Evolutionary conservation across 2,113 vertebrate genomes (phyloP).

Genomic region (Pyrgilauda ruficollis): DNA sequence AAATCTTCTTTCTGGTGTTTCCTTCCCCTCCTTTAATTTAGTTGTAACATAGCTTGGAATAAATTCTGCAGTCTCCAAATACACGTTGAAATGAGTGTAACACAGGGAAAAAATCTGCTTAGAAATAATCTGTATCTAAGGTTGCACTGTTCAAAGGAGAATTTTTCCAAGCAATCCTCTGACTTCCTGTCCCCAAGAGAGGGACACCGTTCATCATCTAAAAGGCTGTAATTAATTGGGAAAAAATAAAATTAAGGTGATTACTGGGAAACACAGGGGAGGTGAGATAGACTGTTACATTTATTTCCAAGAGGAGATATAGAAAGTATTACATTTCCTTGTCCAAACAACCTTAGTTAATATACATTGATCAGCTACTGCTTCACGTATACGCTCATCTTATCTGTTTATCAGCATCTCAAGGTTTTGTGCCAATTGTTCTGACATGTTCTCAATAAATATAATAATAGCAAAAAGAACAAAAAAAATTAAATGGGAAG

Average conservation of each 20-base stretch:
- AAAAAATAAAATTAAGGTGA: not conserved
- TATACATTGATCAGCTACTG: conserved; percentile 19
- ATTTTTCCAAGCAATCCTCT: not conserved
- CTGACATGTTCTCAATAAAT: conserved; percentile 54
- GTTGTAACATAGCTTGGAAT: not conserved
- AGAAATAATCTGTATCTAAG: not conserved
- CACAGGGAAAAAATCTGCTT: not conserved
- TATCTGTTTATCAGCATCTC: conserved; percentile 36
- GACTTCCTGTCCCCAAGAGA: not conserved
- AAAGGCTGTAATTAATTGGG: conserved; percentile 64
- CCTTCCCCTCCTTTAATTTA: not conserved
- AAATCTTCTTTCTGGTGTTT: not conserved
- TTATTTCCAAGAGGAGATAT: not conserved
- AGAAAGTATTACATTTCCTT: conserved; percentile 30
- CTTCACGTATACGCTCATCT: not conserved
- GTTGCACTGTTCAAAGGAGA: not conserved
- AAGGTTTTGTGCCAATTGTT: conserved; percentile 9
- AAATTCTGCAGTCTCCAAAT: not conserved
- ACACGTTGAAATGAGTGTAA: not conserved
- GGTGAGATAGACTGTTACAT: conserved; percentile 25
- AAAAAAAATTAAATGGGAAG: conserved; percentile 38
- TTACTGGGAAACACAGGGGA: conserved; percentile 31
- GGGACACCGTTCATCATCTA: conserved; percentile 20
- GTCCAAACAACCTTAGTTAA: conserved; percentile 52
- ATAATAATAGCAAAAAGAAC: conserved; percentile 11